Evolutionary conservation across 1,140 invertebrate species (phyloP).

Genomic region (Aphelinus certus): DNA sequence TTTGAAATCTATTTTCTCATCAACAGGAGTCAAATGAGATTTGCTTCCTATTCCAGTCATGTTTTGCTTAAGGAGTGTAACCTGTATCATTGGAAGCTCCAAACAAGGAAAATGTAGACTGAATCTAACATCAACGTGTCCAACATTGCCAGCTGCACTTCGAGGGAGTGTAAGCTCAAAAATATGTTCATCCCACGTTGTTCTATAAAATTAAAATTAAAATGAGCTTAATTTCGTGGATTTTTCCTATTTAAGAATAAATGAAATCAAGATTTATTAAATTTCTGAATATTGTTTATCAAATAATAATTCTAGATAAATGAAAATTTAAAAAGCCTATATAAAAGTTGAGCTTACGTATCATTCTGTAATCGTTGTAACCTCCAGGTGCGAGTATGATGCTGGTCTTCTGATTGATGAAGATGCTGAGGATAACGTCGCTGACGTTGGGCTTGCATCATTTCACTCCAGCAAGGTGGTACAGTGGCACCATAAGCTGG

Average conservation of each 20-base stretch:
- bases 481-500: conserved; percentile 85
- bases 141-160: conserved; percentile 74
- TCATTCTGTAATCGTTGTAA: conserved; percentile 75
- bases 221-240: conserved; percentile 17
- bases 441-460: conserved; percentile 89
- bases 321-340: conserved; percentile 2
- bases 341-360: conserved; percentile 64
- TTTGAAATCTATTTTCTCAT: conserved; percentile 73
- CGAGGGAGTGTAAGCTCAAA: conserved; percentile 86
- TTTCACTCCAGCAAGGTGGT: conserved; percentile 90
- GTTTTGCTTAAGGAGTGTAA: conserved; percentile 86
- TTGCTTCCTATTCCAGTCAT: conserved; percentile 75
- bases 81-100: conserved; percentile 71
- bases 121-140: conserved; percentile 89
- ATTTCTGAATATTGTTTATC: conserved; percentile 6
- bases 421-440: conserved; percentile 82
- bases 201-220: conserved; percentile 59
- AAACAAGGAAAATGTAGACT: conserved; percentile 78
- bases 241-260: background rate
- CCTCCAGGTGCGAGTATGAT: conserved; percentile 85
- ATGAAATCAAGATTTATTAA: conserved; percentile 2
- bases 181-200: conserved; percentile 91
- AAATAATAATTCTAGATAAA: background rate
- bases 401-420: conserved; percentile 79
- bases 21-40: conserved; percentile 60